A percentile compares a stretch with the other conserved stretches of the same genome.
Evolutionary conservation across 2,888 invertebrate genomes (phyloP).

Genomic region (Callyntrura sp.): DNA sequence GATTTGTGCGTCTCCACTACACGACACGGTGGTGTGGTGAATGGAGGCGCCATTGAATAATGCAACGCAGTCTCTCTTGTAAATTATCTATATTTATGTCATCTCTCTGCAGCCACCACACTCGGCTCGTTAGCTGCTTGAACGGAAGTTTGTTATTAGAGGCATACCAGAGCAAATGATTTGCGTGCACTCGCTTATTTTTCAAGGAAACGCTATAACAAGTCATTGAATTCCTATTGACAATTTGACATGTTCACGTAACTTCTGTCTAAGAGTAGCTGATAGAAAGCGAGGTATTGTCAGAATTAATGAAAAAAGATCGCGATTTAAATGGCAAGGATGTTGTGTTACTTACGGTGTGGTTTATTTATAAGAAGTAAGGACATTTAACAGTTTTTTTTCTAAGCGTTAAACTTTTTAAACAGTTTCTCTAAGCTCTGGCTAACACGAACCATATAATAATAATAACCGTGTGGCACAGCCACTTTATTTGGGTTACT

Average conservation of each 20-base stretch:
- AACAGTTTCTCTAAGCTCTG: neutral
- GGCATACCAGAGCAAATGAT: no score
- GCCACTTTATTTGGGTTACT: neutral
- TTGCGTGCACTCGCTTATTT: neutral
- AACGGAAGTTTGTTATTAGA: neutral
- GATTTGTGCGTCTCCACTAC: neutral
- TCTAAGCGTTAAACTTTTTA: neutral
- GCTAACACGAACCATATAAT: neutral
- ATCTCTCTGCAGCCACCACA: constrained; percentile 10
- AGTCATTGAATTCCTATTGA: neutral
- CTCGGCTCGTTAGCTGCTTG: constrained; percentile 2
- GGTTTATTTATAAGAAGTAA: neutral
- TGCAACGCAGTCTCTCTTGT: neutral
- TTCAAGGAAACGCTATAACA: constrained; percentile 6
- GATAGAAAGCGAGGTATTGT: neutral
- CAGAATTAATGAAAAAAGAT: neutral
- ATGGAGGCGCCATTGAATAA: neutral
- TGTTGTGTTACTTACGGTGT: no score
- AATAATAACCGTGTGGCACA: neutral
- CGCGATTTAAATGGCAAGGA: neutral
- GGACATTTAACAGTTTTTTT: constrained; percentile 1
- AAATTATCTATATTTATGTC: constrained; percentile 25
- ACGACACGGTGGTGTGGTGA: neutral
- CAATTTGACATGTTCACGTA: neutral
- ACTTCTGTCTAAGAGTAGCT: neutral